Evolutionary conservation across 2,113 vertebrate species (phyloP).

Genomic region (Melanerpes formicivorus): DNA sequence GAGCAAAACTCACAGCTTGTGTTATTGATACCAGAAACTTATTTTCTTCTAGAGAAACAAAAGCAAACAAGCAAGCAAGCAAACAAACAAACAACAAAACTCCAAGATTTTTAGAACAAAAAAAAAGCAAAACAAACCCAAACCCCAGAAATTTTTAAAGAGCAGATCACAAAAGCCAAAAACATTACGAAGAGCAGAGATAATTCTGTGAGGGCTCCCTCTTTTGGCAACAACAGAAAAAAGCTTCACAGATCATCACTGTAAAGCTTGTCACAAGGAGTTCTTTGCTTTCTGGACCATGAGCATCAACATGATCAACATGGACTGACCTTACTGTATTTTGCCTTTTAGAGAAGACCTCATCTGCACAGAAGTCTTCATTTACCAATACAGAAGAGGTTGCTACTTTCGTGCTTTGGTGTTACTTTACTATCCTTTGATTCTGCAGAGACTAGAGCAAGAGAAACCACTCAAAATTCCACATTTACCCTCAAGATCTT

Average conservation of each 20-base stretch:
- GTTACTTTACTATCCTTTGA: not conserved
- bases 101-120: too few species aligned
- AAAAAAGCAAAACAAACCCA: not conserved
- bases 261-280: not conserved
- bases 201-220: slow-evolving; percentile 64
- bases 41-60: not conserved
- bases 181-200: not conserved
- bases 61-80: too few species aligned
- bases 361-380: not conserved
- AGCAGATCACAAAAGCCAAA: not conserved
- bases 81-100: too few species aligned
- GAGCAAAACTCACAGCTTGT: not conserved
- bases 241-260: not conserved
- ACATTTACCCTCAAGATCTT: not conserved
- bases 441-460: not conserved
- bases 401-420: not conserved
- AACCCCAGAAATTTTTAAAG: not conserved
- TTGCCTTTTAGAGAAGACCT: not conserved
- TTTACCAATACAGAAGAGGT: not conserved
- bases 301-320: not conserved
- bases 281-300: not conserved
- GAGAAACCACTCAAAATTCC: not conserved
- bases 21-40: not conserved
- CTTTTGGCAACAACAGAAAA: slow-evolving; percentile 50
- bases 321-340: not conserved